These are phyloP conservation scores for Mus minutoides DNA, from an alignment of 2,797 vertebrate species.

Conservation along the genomic window DNA sequence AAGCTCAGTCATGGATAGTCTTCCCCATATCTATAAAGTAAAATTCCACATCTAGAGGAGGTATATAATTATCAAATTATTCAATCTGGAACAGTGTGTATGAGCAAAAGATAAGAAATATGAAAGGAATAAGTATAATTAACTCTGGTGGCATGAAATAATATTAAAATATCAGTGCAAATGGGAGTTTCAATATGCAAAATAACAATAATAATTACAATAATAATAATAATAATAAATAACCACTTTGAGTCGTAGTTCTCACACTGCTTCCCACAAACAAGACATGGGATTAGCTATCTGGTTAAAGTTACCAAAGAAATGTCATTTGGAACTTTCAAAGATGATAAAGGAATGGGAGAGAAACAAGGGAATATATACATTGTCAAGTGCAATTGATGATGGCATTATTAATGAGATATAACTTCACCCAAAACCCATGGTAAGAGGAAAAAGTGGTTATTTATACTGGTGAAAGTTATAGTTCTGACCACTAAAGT, in stretches of 20 bases:
- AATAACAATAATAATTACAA: not conserved
- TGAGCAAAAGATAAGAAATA: not conserved
- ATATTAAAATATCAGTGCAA: not conserved
- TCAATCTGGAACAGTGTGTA: not conserved
- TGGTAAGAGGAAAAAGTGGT: not conserved
- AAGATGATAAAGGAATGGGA: not conserved
- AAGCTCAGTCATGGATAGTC: rapidly evolving
- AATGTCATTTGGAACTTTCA: not conserved
- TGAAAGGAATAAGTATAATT: not conserved
- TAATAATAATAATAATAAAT: not conserved
- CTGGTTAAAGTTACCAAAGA: not conserved
- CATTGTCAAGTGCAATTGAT: not conserved
- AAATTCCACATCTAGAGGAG: not conserved
- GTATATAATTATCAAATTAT: not conserved
- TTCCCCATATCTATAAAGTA: not conserved
- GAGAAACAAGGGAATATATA: not conserved
- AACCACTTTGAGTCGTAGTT: not conserved
- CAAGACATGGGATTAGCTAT: not conserved
- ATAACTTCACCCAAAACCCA: not conserved
- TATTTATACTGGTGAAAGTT: not conserved
- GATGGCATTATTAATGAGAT: not conserved
- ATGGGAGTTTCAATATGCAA: not conserved
- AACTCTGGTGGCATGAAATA: not conserved
- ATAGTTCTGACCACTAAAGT: not conserved
- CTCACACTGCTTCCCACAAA: not conserved